Base-by-base conservation (phyloP, 2,888 invertebrate species). In the Drosophila basisetae region DNA sequence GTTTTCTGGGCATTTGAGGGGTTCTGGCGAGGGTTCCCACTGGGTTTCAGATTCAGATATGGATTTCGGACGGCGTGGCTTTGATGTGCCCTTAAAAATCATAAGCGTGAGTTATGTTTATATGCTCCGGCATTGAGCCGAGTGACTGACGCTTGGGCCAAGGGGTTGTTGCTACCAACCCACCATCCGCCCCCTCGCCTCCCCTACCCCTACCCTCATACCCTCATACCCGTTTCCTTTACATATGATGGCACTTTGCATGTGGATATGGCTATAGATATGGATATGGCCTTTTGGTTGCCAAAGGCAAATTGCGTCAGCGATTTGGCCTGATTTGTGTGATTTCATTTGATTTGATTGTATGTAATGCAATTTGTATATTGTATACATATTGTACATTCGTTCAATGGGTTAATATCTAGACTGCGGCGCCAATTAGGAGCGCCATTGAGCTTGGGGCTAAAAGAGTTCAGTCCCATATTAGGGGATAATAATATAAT, bases 71-170 rank as follows among this genome's bases (percentile, higher is more conserved):
- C 31, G 41, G 52, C 49, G n/a, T 28, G 49, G 71, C 80, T 86
- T 84, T 85, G 90, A 85, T 85, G 82, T 87, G 88, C 88, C 90
- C 85, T 88, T 90, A 85, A 85, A 85, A 90, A 90, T 85, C 90
- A 85, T 85, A 90, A 85, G 85, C 85, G 88, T 85, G 85, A 85
- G 85, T 90, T 85, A 85, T 85, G 88, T 76, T 70, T 78, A 77
- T 77, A 66, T 68, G 33, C 28, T 56, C 56, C 39, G 50, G 39
- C 39, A 43, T n/a, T 30, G 41, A 13, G 41, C 35, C 33, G 61
- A 62, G 35, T 62, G 58, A 64, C 43, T 68, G 68, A 59, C 49
- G 68, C 13, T 50, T 37, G 39, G 69, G 73, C 74, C 72, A 76
- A 72, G 81, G 79, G 77, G 72, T 75, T 78, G 76, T 56, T 56